Evolutionary conservation across 2,888 invertebrate species (phyloP), one percentile per base, ranked within the genome.

Genomic region (Deilephila porcellus): DNA sequence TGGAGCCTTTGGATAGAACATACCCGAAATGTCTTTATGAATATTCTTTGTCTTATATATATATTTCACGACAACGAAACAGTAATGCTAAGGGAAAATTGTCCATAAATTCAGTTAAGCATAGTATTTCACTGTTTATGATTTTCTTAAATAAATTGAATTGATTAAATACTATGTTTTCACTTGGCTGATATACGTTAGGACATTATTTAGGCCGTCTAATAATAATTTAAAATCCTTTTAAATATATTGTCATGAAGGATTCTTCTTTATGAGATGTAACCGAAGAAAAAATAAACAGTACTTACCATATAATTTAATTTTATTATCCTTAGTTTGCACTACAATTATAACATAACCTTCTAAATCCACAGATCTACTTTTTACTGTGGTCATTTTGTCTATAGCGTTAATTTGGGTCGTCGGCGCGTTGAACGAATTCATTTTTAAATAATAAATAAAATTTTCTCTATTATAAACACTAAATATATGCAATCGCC

Each of bases 261-360:
- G 14, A 17, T 17, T 60, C 4, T 29, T 60, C 25, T 60, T 8
- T 17, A 29, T 14, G 3, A 34, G 1, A 29, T n/a, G 34, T 14
- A n/a, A 59, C 14, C 32, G n/a, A 53, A 53, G 17, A 0, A 4
- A 17, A 52, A 20, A 34, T 3, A 19, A 72, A 71, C 53, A 17
- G 0, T 6, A 90, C 94, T 92, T 92, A 98, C 98, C 98, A 90
- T 98, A 98, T 80, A 98, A 95, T 95, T 98, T 98, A 86, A 98
- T 98, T 95, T 98, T 98, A 91, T 98, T 98, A 93, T 98, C 98
- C 92, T 98, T 97, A 87, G 98, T 98, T 95, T 98, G 98, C 82
- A 98, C 98, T 90, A 98, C 96, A 89, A 98, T 98, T 90, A 98
- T 98, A 89, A 98, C 98, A 95, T 98, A 98, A 88, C 98, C 98